Conservation (phyloP, 2,797 vertebrate species). For the Enteromius thamalakanensis region DNA sequence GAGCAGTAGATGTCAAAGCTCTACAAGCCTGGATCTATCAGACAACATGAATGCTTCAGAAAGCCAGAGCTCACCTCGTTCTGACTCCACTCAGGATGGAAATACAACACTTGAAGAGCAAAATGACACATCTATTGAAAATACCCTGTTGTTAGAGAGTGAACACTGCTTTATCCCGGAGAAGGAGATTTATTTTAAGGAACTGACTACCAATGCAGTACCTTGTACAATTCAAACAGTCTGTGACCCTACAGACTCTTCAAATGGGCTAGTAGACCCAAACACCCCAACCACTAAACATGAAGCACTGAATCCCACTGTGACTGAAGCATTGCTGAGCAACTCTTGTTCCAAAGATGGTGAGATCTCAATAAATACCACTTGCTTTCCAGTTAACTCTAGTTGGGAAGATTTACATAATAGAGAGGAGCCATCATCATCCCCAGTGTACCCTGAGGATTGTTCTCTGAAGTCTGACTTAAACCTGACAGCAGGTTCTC, state of each 20-base stretch:
- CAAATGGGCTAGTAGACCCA: background rate
- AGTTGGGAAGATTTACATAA: constrained; percentile 22
- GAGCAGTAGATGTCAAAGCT: constrained; percentile 66
- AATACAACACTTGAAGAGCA: constrained; percentile 60
- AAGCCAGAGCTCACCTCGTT: constrained; percentile 55
- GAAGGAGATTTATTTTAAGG: constrained; percentile 5
- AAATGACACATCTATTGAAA: constrained; percentile 44
- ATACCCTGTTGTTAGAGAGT: constrained; percentile 20
- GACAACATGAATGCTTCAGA: constrained; percentile 55
- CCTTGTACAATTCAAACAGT: constrained; percentile 16
- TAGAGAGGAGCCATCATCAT: background rate
- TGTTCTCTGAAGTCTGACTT: background rate
- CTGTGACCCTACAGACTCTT: background rate
- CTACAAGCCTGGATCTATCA: constrained; percentile 64
- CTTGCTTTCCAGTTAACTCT: constrained; percentile 1
- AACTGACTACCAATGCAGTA: background rate
- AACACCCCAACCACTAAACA: constrained; percentile 40
- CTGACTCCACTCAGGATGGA: constrained; percentile 59
- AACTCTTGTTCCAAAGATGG: constrained; percentile 21
- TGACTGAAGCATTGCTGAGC: constrained; percentile 15
- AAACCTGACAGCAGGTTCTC: background rate
- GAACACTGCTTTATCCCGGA: constrained; percentile 12
- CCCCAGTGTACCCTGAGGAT: background rate
- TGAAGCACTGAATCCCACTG: constrained; percentile 29
- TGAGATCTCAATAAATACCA: constrained; percentile 1